Percentiles rank a stretch among this genome's conserved stretches.
phyloP scores from a whole-genome alignment of 2,113 vertebrate species.

The Thalassarche chlororhynchos region DNA sequence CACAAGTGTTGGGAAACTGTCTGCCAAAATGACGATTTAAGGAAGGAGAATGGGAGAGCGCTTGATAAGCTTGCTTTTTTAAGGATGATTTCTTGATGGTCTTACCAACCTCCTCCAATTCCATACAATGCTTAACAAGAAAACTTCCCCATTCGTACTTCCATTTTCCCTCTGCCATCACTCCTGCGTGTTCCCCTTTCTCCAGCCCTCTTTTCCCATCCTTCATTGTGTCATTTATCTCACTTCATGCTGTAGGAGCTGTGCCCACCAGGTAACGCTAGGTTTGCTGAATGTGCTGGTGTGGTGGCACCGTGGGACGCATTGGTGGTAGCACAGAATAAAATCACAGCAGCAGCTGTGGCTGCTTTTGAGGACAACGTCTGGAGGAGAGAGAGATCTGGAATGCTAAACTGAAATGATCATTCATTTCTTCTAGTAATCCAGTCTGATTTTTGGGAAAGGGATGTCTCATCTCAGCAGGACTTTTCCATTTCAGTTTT shows the following conservation, averaged over 20 bases:
- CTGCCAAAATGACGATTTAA: background rate
- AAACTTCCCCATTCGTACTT: background rate
- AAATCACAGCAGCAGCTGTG: background rate
- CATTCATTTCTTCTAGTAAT: background rate
- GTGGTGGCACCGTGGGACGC: background rate
- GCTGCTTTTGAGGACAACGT: background rate
- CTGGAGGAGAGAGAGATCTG: background rate
- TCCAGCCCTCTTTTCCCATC: background rate
- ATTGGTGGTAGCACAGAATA: background rate
- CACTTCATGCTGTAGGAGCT: background rate
- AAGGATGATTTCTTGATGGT: constrained; percentile 30
- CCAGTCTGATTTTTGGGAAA: background rate
- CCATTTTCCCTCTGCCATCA: background rate
- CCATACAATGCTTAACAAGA: background rate
- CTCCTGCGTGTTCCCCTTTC: background rate
- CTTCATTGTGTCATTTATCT: background rate
- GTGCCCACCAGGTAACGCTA: background rate
- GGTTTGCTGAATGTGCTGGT: background rate
- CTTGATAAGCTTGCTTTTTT: constrained; percentile 11
- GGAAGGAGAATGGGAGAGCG: background rate
- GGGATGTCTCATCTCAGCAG: background rate
- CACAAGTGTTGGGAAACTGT: background rate
- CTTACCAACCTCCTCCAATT: background rate
- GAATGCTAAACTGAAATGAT: background rate
- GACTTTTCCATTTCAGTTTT: background rate